A percentile compares a stretch with the other conserved stretches of the same genome.
Evolutionary conservation across 2,888 invertebrate species (phyloP).

Genomic region (Drymonia ruficornis): DNA sequence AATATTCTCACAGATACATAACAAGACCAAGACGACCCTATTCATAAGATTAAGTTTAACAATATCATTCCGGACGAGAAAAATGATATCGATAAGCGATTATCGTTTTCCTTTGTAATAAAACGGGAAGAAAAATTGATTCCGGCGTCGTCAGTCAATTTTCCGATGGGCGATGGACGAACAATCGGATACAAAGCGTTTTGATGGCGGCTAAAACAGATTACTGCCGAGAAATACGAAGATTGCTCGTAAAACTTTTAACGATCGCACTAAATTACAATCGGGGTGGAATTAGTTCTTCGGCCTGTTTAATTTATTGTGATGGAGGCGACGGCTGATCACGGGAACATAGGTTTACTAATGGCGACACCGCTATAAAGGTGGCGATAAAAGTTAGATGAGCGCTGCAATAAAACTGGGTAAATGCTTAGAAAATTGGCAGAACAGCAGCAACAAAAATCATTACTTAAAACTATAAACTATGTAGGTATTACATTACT

Average conservation of each 20-base stretch:
- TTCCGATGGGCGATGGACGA: constrained; percentile 51
- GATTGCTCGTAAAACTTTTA: constrained; percentile 75
- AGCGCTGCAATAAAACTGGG: constrained; percentile 5
- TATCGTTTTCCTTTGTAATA: constrained; percentile 43
- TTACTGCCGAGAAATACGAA: constrained; percentile 63
- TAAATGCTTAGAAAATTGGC: neutral
- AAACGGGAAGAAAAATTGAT: constrained; percentile 50
- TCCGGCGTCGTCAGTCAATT: constrained; percentile 52
- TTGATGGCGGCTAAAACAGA: constrained; percentile 63
- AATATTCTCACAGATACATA: too few relatives aligned
- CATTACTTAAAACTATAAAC: neutral
- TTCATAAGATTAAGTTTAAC: constrained; percentile 25
- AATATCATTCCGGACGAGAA: constrained; percentile 33
- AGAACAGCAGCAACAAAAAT: neutral
- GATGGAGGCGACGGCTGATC: constrained; percentile 43
- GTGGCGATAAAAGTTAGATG: constrained; percentile 24
- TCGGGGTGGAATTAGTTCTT: constrained; percentile 62
- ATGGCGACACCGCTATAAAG: constrained; percentile 32
- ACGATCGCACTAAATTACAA: constrained; percentile 69
- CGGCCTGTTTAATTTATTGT: constrained; percentile 65
- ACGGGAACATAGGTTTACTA: constrained; percentile 46
- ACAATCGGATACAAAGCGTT: constrained; percentile 50
- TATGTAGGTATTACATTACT: too few relatives aligned
- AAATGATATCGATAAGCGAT: constrained; percentile 42
- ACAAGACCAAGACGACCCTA: constrained; percentile 20